Evolutionary conservation across 2,113 vertebrate species (phyloP), one percentile per base, ranked within the genome.

Genomic region (Gallinago undulata): DNA sequence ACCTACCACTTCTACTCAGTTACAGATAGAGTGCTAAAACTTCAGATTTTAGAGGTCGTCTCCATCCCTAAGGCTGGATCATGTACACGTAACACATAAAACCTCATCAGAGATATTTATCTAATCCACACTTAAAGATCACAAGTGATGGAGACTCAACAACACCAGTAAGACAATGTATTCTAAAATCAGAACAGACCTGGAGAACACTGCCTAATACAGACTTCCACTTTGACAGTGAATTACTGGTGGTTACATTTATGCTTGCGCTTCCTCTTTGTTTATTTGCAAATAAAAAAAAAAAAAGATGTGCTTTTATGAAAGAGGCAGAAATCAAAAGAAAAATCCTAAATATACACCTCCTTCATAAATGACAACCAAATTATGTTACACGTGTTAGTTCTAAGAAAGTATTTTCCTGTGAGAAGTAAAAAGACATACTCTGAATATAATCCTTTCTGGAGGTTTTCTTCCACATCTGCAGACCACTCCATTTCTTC

Each of bases 1-100:
- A 7, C 35, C 50, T 70, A 6, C 13, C 25, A 3, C 7, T 57
- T 41, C 13, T 47, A 35, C 15, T 50, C 43, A 39, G 19, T 47
- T 67, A 76, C 37, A 82, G 51, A 35, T 0, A 41, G 22, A 72
- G 22, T 23, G 47, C 12, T 63, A 50, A 37, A 76, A 62, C 10
- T 8, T 28, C 5, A 15, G 41, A 27, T 50, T 84, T 13, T 4
- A 57, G 27, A 89, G 57, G 35, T 67, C 47, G 50, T 19, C 57
- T 59, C 3, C 73, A 50, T 51, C 70, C 70, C 47, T 50, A 19
- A n/a, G 72, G 64, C 30, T 43, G 47, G 27, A 67, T 27, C 16
- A 19, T 2, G 9, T 9, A 53, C 28, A 19, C 1, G 2, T 25
- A 35, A 60, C 31, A 19, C 1, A 1, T 24, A 37, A 62, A 87